Percentiles rank a stretch among this genome's conserved stretches.
Evolutionary conservation across 2,113 vertebrate genomes (phyloP).

Genomic region (Dipodomys merriami): DNA sequence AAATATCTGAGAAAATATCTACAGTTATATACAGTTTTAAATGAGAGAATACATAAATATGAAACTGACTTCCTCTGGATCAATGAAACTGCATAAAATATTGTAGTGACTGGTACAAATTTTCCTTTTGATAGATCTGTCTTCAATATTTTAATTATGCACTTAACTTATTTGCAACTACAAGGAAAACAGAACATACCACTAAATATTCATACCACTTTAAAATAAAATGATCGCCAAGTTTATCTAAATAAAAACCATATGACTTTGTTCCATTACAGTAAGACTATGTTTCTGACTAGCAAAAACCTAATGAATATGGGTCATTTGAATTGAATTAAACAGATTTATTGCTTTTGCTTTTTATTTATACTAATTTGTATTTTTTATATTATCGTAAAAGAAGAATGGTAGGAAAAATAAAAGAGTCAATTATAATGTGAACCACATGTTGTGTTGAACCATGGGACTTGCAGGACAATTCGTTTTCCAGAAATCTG

Average conservation of each 20-base stretch:
- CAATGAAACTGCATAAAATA: not conserved
- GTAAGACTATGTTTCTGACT: not conserved
- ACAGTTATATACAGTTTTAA: not conserved
- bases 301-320: not conserved
- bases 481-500: not conserved
- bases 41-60: not conserved
- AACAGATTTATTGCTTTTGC: not conserved
- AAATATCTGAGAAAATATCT: slow-evolving; percentile 2
- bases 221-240: slow-evolving; percentile 3
- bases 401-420: not conserved
- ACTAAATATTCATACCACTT: not conserved
- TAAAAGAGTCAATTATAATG: not conserved
- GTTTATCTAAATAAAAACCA: not conserved
- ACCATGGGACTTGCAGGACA: not conserved
- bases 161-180: not conserved
- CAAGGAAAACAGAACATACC: not conserved
- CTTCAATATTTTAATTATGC: not conserved
- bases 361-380: not conserved
- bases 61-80: not conserved
- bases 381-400: not conserved
- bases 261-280: not conserved
- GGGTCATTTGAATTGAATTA: not conserved
- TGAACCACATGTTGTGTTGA: not conserved
- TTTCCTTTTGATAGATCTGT: not conserved
- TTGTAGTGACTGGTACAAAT: not conserved